Conservation (phyloP, 2,888 invertebrate genomes). For the Scaptomyza flava region DNA sequence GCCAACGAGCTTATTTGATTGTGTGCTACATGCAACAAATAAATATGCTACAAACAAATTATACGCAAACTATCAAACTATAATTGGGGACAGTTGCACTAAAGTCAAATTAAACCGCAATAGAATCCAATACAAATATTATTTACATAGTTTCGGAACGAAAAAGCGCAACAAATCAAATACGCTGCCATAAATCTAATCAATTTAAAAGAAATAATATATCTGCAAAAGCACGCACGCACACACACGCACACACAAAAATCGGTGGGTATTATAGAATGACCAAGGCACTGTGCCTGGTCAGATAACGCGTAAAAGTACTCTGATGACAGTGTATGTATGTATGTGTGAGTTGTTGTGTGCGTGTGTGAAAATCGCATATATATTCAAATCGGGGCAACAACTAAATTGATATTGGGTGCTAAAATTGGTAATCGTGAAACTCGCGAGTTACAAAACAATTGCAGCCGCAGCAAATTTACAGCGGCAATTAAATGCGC, state of each 20-base stretch:
- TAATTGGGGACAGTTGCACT: background rate
- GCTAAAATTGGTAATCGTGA: conserved; percentile 22
- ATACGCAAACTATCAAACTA: background rate
- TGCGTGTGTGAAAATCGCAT: conserved; percentile 16
- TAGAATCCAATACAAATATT: conserved; percentile 6
- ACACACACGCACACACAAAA: background rate
- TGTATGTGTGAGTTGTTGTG: background rate
- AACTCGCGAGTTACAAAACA: conserved; percentile 39
- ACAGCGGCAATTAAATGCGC: conserved; percentile 51
- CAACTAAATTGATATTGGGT: conserved; percentile 25
- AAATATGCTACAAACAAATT: background rate
- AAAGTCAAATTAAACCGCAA: conserved; percentile 3
- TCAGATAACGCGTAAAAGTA: conserved; percentile 13
- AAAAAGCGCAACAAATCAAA: conserved; percentile 42
- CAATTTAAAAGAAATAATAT: conserved; percentile 39
- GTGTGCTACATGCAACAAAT: background rate
- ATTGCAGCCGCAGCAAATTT: conserved; percentile 62
- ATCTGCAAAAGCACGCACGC: conserved; percentile 8
- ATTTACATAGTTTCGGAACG: conserved; percentile 16
- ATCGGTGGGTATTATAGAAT: conserved; percentile 15
- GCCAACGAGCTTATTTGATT: too few relatives aligned
- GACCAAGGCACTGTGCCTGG: conserved; percentile 27
- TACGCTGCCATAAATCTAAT: conserved; percentile 54
- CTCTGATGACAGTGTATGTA: conserved; percentile 1
- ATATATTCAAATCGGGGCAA: conserved; percentile 41